Evolutionary conservation across 2,113 vertebrate genomes (phyloP).

Genomic region (Protobothrops flavoviridis): DNA sequence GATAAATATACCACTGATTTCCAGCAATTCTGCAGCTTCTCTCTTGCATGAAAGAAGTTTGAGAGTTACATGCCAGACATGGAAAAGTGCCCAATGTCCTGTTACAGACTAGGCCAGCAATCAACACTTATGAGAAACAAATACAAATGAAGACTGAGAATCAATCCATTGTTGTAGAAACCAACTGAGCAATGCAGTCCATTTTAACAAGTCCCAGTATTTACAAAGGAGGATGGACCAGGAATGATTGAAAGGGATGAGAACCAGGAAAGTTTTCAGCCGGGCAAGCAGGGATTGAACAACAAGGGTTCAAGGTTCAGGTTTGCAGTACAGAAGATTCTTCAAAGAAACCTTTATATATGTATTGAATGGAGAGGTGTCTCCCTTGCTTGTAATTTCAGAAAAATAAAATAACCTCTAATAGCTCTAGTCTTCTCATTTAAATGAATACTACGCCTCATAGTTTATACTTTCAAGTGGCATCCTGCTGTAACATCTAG

Average conservation of each 20-base stretch:
- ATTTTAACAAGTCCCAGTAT: neutral
- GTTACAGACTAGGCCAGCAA: neutral
- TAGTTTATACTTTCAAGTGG: neutral
- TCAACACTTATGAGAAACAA: neutral
- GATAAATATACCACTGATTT: neutral
- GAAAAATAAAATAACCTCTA: neutral
- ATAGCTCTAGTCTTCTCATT: neutral
- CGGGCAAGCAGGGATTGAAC: neutral
- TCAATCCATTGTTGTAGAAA: neutral
- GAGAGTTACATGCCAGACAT: neutral
- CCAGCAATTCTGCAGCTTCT: neutral
- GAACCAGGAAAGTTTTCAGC: neutral
- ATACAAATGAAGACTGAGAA: neutral
- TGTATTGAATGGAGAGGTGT: neutral
- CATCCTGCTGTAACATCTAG: neutral
- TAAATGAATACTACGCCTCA: neutral
- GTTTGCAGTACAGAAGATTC: neutral
- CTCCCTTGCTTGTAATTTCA: neutral
- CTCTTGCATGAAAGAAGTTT: neutral
- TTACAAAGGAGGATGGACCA: neutral
- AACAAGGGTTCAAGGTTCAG: neutral
- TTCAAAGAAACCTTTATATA: neutral
- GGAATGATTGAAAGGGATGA: neutral
- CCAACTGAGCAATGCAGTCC: neutral
- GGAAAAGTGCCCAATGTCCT: neutral